Percentiles rank a stretch among this genome's conserved stretches.
These are phyloP conservation scores for Pungitius pungitius DNA, from an alignment of 2,113 vertebrate species.

Conservation along the genomic window DNA sequence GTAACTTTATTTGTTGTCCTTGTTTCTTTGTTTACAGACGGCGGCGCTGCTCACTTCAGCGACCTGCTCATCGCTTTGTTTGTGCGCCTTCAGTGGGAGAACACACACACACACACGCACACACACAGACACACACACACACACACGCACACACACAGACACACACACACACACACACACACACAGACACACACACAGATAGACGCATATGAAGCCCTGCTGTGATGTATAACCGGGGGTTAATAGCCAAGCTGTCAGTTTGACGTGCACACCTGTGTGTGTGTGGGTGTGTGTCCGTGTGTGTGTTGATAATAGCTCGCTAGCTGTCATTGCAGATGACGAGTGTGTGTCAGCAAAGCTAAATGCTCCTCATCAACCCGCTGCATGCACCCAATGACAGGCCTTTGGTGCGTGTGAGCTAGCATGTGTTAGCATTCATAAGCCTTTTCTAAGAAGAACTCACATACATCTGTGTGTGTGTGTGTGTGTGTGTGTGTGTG, in stretches of 20 bases:
- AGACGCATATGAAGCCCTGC: conserved; percentile 13
- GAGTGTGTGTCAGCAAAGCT: conserved; percentile 58
- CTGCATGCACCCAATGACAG: conserved; percentile 48
- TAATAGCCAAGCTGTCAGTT: conserved; percentile 63
- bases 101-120: background rate
- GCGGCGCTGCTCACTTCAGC: conserved; percentile 1
- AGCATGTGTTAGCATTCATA: conserved; percentile 36
- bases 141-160: conserved; percentile 4
- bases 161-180: conserved; percentile 10
- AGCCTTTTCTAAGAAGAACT: background rate
- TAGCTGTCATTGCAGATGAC: conserved; percentile 63
- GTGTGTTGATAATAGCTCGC: conserved; percentile 63
- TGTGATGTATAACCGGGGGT: conserved; percentile 49
- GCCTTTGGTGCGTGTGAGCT: conserved; percentile 28
- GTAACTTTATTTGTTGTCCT: conserved; percentile 2
- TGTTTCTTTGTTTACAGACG: conserved; percentile 22
- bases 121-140: conserved; percentile 1
- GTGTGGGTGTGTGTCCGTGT: conserved; percentile 17
- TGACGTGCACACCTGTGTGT: conserved; percentile 54
- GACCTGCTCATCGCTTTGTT: conserved; percentile 21
- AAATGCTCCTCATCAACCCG: conserved; percentile 55
- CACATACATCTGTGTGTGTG: conserved; percentile 4
- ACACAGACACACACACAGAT: background rate
- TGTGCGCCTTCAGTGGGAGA: conserved; percentile 1
- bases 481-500: conserved; percentile 13